Base-by-base conservation (phyloP, 2,797 vertebrate genomes). In the Artibeus jamaicensis region DNA sequence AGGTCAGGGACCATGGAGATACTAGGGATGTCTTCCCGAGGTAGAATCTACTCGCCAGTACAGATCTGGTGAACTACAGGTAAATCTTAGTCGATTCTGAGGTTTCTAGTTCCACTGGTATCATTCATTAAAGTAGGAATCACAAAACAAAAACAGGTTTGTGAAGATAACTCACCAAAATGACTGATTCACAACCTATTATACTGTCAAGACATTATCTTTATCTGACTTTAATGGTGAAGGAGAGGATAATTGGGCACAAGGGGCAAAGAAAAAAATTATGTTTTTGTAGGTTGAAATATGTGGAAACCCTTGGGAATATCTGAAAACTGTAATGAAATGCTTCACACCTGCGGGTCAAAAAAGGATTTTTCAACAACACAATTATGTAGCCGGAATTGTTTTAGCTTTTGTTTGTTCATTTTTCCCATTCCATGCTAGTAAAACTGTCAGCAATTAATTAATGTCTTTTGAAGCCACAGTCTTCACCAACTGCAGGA, bases 401-500 rank as follows among this genome's bases (percentile, higher is more conserved):
- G 70, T 91, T 95, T 95, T 37, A 86, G 4, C 29, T 95, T 95
- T 65, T 65, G 11, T 88, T 92, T 85, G 39, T 48, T 93, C 53
- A 22, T 79, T 89, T 96, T 86, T 53, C 39, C 73, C 67, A 95
- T 22, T 86, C 42, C 86, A 94, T 39, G 79, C 59, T 95, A 18
- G 70, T 89, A 84, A 92, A 95, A 89, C 24, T 91, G 78, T 77
- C 71, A 57, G 78, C 78, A 87, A 92, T 95, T 96, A 97, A 97
- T 92, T 94, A 96, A 91, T 67, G 32, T 68, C 62, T 86, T 94
- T 89, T 94, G 88, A 96, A 95, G 71, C 53, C 62, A 48, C 16
- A 46, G 26, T 91, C 46, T 89, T 93, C 21, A 37, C 24, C 22
- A 95, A 90, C 21, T 65, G 9, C 29, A 84, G 93, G 74, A 91